Base-by-base conservation (phyloP, 2,113 vertebrate species). In the Coptodon rendalli region DNA sequence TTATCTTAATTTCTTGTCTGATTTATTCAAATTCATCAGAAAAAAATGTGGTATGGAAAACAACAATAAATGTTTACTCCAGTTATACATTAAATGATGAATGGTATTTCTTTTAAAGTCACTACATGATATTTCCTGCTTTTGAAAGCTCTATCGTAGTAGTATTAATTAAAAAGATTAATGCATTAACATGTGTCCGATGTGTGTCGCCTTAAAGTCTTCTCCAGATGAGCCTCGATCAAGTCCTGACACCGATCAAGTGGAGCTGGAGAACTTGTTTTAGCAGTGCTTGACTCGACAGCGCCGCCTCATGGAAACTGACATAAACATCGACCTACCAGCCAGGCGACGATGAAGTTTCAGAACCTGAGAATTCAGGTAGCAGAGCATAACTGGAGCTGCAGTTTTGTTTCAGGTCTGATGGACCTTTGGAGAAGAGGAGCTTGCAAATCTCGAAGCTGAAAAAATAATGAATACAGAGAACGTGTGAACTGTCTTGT, bases 311-410 rank as follows among this genome's bases (percentile, higher is more conserved):
- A 63, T 96, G 88, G 94, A 97, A 96, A 94, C 89, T 83, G 89
- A 81, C 61, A 34, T 43, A 31, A 79, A 27, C 40, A 9, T 97
- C 88, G 97, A 97, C 96, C 96, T 87, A 97, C 97, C 93, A 96
- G 96, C 94, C 97, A 98, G 96, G 97, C 98, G 91, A 98, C 97
- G 96, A 98, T 97, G 95, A 97, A 97, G 97, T 97, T 98, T 96
- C 97, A 97, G 95, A 97, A 97, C 94, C 96, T 96, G 85, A 95
- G 16, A 36, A 63, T 36, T 19, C 31, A 17, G 31, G 31, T 63
- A 34, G 82, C 68, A 85, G n/a, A 45, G 24, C 56, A 97, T 97
- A 97, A 97, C 29, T 31, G 29, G 97, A 95, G 97, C 97, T 94
- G 27, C 40, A 19, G 6, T 9, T 2, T 22, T 4, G 19, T 29